Percentiles rank a stretch among this genome's conserved stretches.
Evolutionary conservation across 2,113 vertebrate species (phyloP).

Genomic region (Romanogobio albipinnatus): DNA sequence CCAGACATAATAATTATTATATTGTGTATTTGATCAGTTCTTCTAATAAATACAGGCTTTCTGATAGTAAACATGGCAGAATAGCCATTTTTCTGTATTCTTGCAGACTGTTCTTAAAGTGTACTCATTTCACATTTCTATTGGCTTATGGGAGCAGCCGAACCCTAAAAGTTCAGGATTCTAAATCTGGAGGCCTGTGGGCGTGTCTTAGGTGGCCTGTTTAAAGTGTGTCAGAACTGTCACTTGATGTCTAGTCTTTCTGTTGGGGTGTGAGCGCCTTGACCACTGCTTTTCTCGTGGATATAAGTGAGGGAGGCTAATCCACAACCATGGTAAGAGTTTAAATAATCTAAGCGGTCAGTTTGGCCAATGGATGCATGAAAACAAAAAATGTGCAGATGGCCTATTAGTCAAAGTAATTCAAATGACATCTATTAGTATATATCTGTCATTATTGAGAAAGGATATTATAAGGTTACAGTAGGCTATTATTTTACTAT

Average conservation of each 20-base stretch:
- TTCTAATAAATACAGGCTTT: background rate
- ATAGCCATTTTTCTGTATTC: slow-evolving; percentile 23
- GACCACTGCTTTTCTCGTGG: slow-evolving; percentile 78
- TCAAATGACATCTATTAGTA: background rate
- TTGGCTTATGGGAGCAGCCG: slow-evolving; percentile 68
- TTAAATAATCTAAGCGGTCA: slow-evolving; percentile 35
- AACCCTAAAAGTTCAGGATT: slow-evolving; percentile 82
- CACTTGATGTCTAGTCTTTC: slow-evolving; percentile 80
- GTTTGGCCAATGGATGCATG: background rate
- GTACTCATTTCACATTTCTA: slow-evolving; percentile 66
- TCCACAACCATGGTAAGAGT: slow-evolving; percentile 80
- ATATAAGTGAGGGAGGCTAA: slow-evolving; percentile 74
- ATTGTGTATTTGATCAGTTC: background rate
- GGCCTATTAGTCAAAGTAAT: background rate
- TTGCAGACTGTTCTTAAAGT: slow-evolving; percentile 44
- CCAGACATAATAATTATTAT: background rate
- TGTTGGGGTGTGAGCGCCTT: slow-evolving; percentile 77
- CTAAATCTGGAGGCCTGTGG: slow-evolving; percentile 81
- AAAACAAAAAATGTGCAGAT: slow-evolving; percentile 20
- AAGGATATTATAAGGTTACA: background rate
- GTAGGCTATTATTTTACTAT: background rate
- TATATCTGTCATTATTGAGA: background rate
- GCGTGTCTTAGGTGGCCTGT: slow-evolving; percentile 71
- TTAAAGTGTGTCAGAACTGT: slow-evolving; percentile 79
- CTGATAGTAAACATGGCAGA: background rate